Conservation (phyloP, 2,113 vertebrate species). For the Rhombomys opimus region DNA sequence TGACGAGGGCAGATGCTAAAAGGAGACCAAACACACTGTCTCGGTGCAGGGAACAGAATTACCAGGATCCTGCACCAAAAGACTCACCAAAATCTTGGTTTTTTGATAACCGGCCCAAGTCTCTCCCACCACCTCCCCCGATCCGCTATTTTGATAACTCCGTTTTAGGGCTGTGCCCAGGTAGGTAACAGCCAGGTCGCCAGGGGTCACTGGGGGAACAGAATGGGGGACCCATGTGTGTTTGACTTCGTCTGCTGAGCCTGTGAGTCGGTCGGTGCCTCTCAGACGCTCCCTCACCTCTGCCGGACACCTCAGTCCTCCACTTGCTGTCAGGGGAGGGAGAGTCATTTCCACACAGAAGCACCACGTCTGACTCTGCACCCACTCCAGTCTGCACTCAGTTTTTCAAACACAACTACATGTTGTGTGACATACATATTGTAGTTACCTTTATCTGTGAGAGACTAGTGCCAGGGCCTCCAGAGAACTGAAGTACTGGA, state of each 20-base stretch:
- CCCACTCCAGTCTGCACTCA: neutral
- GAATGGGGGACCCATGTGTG: neutral
- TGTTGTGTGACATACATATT: neutral
- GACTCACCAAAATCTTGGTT: slow-evolving; percentile 66
- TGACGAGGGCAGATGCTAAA: slow-evolving; percentile 10
- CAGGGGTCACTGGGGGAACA: neutral
- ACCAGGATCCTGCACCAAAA: slow-evolving; percentile 45
- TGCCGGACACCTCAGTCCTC: neutral
- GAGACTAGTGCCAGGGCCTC: neutral
- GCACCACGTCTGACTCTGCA: neutral
- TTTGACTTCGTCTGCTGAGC: neutral
- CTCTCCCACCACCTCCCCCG: slow-evolving; percentile 64
- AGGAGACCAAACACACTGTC: slow-evolving; percentile 25
- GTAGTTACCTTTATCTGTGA: neutral
- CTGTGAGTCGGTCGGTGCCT: neutral
- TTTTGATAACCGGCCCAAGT: slow-evolving; percentile 72
- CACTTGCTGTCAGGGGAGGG: neutral
- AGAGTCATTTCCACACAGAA: neutral
- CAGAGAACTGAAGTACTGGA: neutral
- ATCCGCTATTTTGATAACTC: slow-evolving; percentile 80
- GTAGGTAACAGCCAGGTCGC: slow-evolving; percentile 44
- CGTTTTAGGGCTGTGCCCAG: slow-evolving; percentile 73
- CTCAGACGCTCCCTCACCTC: neutral
- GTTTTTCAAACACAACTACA: neutral
- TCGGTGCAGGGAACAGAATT: slow-evolving; percentile 1